Percentiles rank a stretch among this genome's conserved stretches.
These are phyloP conservation scores for Dinomys branickii DNA, from an alignment of 2,113 vertebrate species.

Conservation along the genomic window DNA sequence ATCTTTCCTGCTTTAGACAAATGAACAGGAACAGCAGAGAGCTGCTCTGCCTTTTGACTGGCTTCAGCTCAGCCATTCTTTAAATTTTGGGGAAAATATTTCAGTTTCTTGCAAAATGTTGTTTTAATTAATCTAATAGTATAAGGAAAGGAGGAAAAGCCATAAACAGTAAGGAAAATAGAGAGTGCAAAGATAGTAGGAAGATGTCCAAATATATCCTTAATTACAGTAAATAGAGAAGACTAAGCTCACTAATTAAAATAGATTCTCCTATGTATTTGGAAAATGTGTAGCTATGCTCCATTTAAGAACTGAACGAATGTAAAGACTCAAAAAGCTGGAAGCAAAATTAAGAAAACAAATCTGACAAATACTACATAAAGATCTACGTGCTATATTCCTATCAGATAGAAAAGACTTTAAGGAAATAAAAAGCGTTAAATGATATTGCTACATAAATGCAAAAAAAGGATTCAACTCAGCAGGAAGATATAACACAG, in stretches of 20 bases:
- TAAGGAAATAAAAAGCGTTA: not conserved
- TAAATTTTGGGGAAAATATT: not conserved
- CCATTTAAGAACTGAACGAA: slow-evolving; percentile 21
- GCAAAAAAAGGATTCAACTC: not conserved
- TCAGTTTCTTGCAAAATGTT: not conserved
- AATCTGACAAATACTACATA: not conserved
- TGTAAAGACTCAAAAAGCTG: not conserved
- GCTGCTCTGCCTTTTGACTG: not conserved
- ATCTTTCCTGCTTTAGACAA: not conserved
- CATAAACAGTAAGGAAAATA: not conserved
- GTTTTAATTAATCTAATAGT: not conserved
- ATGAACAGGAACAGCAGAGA: not conserved
- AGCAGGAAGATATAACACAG: not conserved
- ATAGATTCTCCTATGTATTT: not conserved
- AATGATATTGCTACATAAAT: not conserved
- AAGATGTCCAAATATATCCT: not conserved
- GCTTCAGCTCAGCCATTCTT: not conserved
- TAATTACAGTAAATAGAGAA: slow-evolving; percentile 3
- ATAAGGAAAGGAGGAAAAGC: not conserved
- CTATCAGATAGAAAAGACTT: not conserved
- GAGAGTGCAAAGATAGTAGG: not conserved
- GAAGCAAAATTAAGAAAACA: slow-evolving; percentile 37
- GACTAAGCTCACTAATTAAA: not conserved
- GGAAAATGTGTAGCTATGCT: not conserved
- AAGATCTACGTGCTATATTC: not conserved